Evolutionary conservation across 1,140 invertebrate genomes (phyloP).

Genomic region (Lepidurus packardi): DNA sequence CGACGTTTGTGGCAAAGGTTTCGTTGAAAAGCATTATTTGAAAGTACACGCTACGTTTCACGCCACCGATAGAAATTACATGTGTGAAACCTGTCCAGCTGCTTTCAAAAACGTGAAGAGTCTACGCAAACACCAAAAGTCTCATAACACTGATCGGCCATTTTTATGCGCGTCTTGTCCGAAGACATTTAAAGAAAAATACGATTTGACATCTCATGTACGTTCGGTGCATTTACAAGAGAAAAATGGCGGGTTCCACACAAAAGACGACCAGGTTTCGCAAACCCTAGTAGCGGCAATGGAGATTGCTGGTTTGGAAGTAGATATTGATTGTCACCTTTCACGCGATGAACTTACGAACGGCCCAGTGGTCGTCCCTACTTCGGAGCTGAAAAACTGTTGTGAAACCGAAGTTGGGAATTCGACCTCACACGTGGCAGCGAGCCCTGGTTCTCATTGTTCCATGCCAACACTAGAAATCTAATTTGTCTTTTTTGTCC

Average conservation of each 20-base stretch:
- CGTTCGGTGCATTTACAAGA: slow-evolving; percentile 1
- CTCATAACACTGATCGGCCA: not conserved
- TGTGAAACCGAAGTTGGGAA: not conserved
- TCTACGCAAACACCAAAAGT: not conserved
- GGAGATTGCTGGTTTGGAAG: not conserved
- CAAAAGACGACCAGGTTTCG: not conserved
- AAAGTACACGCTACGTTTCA: not conserved
- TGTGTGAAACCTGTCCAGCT: not conserved
- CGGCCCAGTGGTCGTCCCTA: not conserved
- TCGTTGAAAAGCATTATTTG: slow-evolving; percentile 7
- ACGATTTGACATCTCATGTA: not conserved
- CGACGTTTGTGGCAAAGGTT: not conserved
- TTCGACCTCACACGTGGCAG: not conserved
- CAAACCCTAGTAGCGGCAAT: not conserved
- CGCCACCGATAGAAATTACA: not conserved
- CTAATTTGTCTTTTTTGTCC: not conserved
- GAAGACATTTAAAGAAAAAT: not conserved
- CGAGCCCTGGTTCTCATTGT: not conserved
- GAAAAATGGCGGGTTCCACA: not conserved
- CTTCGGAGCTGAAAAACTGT: not conserved
- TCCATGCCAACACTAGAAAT: not conserved
- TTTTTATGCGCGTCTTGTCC: not conserved
- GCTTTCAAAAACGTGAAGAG: not conserved
- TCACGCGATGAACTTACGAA: not conserved
- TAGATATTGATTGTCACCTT: not conserved